phyloP scores from a whole-genome alignment of 2,888 invertebrate species.

The Drosophila tanythrix region DNA sequence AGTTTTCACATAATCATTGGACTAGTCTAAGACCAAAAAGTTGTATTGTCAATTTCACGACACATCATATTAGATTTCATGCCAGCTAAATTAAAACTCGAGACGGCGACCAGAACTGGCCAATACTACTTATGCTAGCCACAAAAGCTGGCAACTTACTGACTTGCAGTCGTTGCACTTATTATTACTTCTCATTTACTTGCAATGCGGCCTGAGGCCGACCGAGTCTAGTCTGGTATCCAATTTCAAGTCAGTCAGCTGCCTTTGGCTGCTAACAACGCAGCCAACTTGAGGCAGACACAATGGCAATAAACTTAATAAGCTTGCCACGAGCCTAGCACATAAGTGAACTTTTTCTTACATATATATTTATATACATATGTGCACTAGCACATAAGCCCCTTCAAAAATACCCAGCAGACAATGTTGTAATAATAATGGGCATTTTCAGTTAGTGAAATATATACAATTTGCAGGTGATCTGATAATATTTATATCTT shows the following conservation, averaged over 20 bases:
- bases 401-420: slow-evolving; percentile 7
- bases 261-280: slow-evolving; percentile 27
- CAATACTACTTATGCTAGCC: slow-evolving; percentile 11
- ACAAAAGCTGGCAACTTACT: slow-evolving; percentile 24
- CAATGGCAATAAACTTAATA: slow-evolving; percentile 56
- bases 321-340: slow-evolving; percentile 45
- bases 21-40: slow-evolving; percentile 3
- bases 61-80: slow-evolving; percentile 34
- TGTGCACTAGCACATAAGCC: slow-evolving; percentile 8
- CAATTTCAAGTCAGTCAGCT: slow-evolving; percentile 52
- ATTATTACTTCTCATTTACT: slow-evolving; percentile 30
- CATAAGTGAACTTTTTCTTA: slow-evolving; percentile 16
- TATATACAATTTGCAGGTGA: neutral
- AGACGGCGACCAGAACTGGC: slow-evolving; percentile 15
- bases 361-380: neutral
- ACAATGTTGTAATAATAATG: neutral
- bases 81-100: slow-evolving; percentile 7
- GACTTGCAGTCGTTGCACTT: slow-evolving; percentile 35
- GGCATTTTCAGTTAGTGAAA: neutral
- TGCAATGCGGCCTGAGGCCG: slow-evolving; percentile 19
- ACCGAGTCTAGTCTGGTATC: slow-evolving; percentile 35
- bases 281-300: slow-evolving; percentile 39
- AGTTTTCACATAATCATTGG: neutral
- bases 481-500: neutral
- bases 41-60: neutral